Evolutionary conservation across 2,113 vertebrate genomes (phyloP).

Genomic region (Pontoporia blainvillei): DNA sequence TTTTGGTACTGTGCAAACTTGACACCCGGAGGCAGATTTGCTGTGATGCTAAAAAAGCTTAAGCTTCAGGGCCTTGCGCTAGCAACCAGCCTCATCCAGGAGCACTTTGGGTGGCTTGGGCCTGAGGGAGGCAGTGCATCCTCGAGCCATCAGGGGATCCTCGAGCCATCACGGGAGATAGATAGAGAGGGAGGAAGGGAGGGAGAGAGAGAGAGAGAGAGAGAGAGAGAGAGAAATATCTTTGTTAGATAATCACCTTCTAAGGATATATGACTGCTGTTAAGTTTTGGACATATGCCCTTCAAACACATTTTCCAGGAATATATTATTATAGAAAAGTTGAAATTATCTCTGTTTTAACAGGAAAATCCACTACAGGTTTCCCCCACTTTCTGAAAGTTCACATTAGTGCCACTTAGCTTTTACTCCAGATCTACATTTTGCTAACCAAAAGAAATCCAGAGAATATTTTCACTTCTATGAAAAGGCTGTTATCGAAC

Average conservation of each 20-base stretch:
- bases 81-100: not conserved
- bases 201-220: not conserved
- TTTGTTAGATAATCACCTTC: not conserved
- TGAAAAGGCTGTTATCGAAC: not conserved
- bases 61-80: accelerated
- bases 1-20: slow-evolving; percentile 25
- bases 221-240: not conserved
- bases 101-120: not conserved
- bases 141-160: too few species aligned
- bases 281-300: not conserved
- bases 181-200: too few species aligned
- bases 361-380: not conserved
- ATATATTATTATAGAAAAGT: not conserved
- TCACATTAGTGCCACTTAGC: not conserved
- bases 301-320: not conserved
- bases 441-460: not conserved
- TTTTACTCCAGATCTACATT: not conserved
- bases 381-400: not conserved
- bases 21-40: slow-evolving; percentile 46
- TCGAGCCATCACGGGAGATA: not conserved
- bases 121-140: not conserved
- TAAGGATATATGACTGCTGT: not conserved
- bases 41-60: not conserved
- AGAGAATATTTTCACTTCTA: not conserved
- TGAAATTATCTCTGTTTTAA: not conserved